A percentile compares a stretch with the other conserved stretches of the same genome.
Evolutionary conservation across 2,113 vertebrate genomes (phyloP).

Genomic region (Sceloporus tristichus): DNA sequence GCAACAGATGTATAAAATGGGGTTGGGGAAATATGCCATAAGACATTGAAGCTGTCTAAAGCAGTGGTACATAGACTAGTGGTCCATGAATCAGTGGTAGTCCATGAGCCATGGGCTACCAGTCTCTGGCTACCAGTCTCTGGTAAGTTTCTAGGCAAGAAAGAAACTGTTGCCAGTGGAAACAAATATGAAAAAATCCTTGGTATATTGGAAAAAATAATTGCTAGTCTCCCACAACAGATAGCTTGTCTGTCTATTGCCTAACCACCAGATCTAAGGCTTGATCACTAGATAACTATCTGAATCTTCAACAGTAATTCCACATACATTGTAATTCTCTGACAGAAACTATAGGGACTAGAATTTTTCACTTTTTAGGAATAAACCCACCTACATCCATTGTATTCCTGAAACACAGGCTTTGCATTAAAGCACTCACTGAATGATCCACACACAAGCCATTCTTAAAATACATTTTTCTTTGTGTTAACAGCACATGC

Average conservation of each 20-base stretch:
- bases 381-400: too few species aligned
- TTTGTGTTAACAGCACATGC: not conserved
- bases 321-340: not conserved
- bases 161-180: too few species aligned
- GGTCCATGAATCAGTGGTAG: too few species aligned
- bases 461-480: not conserved
- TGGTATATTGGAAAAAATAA: too few species aligned
- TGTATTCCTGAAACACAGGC: not conserved
- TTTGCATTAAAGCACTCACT: not conserved
- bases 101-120: too few species aligned
- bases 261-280: not conserved
- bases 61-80: not conserved
- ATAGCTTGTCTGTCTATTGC: too few species aligned
- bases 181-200: too few species aligned
- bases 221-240: too few species aligned
- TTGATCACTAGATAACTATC: not conserved
- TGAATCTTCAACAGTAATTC: not conserved
- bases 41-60: not conserved
- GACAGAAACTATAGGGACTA: not conserved
- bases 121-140: too few species aligned
- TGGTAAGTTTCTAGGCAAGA: too few species aligned
- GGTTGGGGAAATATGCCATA: too few species aligned
- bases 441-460: not conserved
- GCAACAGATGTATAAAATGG: not conserved
- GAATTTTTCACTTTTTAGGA: not conserved